phyloP scores from a whole-genome alignment of 2,888 invertebrate genomes.

The Epicampocera succincta region DNA sequence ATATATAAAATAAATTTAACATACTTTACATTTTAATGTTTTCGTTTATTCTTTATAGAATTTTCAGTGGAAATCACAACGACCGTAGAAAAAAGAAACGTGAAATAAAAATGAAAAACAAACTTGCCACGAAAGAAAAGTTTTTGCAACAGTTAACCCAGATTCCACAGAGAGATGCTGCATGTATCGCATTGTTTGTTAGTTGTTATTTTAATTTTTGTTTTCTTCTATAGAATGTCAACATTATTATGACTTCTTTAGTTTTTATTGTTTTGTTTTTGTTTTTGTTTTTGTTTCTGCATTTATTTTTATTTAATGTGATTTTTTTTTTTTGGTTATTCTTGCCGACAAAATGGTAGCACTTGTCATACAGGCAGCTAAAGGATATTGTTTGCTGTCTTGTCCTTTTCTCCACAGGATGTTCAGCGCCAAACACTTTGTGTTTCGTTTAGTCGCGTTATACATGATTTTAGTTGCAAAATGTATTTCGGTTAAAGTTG shows the following conservation, averaged over 20 bases:
- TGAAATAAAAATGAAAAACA: background rate
- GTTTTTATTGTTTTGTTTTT: constrained; percentile 12
- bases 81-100: background rate
- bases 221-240: constrained; percentile 47
- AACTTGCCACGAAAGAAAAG: constrained; percentile 48
- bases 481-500: constrained; percentile 45
- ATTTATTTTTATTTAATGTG: constrained; percentile 1
- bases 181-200: constrained; percentile 45
- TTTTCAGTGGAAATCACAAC: constrained; percentile 11
- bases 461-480: constrained; percentile 28
- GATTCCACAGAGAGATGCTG: constrained; percentile 52
- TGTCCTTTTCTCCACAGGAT: constrained; percentile 51
- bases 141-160: constrained; percentile 67
- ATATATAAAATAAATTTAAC: background rate
- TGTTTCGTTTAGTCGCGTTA: constrained; percentile 26
- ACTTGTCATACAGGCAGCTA: constrained; percentile 58
- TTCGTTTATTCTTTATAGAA: constrained; percentile 45
- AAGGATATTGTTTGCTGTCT: constrained; percentile 36
- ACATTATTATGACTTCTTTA: constrained; percentile 57
- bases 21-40: constrained; percentile 58
- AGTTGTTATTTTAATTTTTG: constrained; percentile 20
- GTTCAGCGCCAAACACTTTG: constrained; percentile 31
- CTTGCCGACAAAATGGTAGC: constrained; percentile 50
- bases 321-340: constrained; percentile 26
- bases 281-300: too few relatives aligned